Evolutionary conservation across 2,113 vertebrate species (phyloP).

Genomic region (Patagioenas fasciata): DNA sequence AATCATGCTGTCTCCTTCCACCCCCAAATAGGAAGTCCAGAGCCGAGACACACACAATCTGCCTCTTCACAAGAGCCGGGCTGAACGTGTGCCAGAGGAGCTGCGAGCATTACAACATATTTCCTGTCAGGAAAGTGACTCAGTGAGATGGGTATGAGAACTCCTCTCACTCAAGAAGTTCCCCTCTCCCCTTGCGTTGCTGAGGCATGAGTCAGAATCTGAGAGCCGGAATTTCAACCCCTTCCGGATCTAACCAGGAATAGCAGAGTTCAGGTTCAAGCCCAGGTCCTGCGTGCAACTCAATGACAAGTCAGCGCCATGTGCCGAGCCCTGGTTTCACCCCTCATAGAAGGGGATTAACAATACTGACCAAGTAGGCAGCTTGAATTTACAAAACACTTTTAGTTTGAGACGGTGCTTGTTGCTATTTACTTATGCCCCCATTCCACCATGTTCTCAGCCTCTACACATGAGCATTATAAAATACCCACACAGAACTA

Average conservation of each 20-base stretch:
- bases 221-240: conserved; percentile 9
- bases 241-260: background rate
- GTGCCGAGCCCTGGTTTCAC: rapidly evolving
- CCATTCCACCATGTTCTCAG: rapidly evolving
- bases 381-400: background rate
- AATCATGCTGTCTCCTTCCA: conserved; percentile 40
- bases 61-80: conserved; percentile 74
- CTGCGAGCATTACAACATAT: conserved; percentile 72
- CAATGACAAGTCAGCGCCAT: background rate
- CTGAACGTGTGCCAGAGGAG: conserved; percentile 70
- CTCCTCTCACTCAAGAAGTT: conserved; percentile 66
- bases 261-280: background rate
- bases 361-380: background rate
- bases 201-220: conserved; percentile 71
- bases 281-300: background rate
- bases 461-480: background rate
- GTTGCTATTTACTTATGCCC: background rate
- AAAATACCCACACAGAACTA: background rate
- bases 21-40: conserved; percentile 68
- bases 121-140: conserved; percentile 76
- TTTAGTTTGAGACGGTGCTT: background rate
- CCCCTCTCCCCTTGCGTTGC: conserved; percentile 19
- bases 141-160: conserved; percentile 65
- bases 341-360: background rate
- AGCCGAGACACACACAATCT: conserved; percentile 72